Evolutionary conservation across 2,888 invertebrate species (phyloP), one percentile per base, ranked within the genome.

Genomic region (Ochropacha duplaris): DNA sequence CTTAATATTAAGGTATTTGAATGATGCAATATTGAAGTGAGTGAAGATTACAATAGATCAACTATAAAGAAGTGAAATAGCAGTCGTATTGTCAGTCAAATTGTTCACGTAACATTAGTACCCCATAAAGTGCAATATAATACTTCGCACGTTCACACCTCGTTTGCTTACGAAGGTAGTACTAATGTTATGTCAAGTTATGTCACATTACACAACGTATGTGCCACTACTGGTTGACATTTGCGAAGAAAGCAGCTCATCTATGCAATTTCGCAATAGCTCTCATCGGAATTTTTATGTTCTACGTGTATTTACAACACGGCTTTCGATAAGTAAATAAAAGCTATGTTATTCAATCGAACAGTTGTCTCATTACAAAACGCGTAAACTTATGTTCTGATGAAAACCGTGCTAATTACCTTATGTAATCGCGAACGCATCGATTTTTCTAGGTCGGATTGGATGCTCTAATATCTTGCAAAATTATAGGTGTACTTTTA

Each of bases 191-290:
- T 81, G 70, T 78, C 76, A 77, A 39, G 64, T 85, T 84, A 83
- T 84, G 79, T 85, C 82, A 87, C 68, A 66, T 69, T 71, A 19
- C 44, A 19, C 44, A 44, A 44, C 44, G 31, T 12, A 31, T 64
- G 61, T 74, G 66, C 72, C 78, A 70, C 71, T 71, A 81, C 82
- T 67, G 68, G 84, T 81, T 90, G 86, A 85, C 87, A 90, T 90
- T 90, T 89, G 75, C 76, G 73, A 74, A 69, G 72, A 74, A 72
- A 73, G 68, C 69, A 58, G 61, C 71, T 71, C 75, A 78, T 76
- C 74, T 68, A 63, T 69, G 59, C 36, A 62, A 62, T 79, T 74
- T 81, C 73, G 79, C 66, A 83, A 84, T 62, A 16, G 19, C 44
- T 44, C 44, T 44, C 39, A 39, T 16, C 44, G 19, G 44, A 19